Conservation (phyloP, 2,113 vertebrate species). For the Romanogobio albipinnatus region DNA sequence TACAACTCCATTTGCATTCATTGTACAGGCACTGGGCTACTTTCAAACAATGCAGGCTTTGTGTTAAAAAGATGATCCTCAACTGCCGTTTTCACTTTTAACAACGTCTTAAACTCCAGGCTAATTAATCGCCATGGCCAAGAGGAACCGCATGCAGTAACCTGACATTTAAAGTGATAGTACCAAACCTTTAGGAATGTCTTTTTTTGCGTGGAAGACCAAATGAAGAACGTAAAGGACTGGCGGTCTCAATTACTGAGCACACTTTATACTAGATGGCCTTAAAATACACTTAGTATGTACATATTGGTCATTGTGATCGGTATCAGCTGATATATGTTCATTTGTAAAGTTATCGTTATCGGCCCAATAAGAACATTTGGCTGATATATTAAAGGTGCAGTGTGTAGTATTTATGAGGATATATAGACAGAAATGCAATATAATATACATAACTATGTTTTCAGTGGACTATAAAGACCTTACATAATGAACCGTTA, state of each 20-base stretch:
- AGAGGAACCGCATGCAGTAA: neutral
- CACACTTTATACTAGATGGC: neutral
- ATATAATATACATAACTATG: too few species aligned
- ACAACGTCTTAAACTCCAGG: constrained; percentile 4
- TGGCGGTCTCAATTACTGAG: neutral
- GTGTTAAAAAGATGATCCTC: constrained; percentile 1
- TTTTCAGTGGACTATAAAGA: too few species aligned
- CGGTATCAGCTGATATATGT: too few species aligned
- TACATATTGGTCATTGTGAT: too few species aligned
- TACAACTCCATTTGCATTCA: constrained; percentile 34
- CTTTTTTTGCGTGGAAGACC: neutral
- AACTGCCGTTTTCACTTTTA: constrained; percentile 12
- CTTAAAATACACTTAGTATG: too few species aligned
- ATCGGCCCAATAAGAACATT: too few species aligned
- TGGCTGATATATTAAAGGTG: too few species aligned
- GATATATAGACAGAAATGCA: too few species aligned
- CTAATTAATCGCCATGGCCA: neutral
- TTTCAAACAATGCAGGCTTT: constrained; percentile 34
- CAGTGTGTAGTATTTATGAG: too few species aligned
- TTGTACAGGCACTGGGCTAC: constrained; percentile 31
- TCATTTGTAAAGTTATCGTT: too few species aligned
- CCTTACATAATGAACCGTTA: too few species aligned
- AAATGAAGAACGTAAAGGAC: neutral
- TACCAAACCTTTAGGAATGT: neutral
- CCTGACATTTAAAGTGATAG: constrained; percentile 2